Evolutionary conservation across 1,140 invertebrate species (phyloP), one percentile per base, ranked within the genome.

Genomic region (Papilio machaon): DNA sequence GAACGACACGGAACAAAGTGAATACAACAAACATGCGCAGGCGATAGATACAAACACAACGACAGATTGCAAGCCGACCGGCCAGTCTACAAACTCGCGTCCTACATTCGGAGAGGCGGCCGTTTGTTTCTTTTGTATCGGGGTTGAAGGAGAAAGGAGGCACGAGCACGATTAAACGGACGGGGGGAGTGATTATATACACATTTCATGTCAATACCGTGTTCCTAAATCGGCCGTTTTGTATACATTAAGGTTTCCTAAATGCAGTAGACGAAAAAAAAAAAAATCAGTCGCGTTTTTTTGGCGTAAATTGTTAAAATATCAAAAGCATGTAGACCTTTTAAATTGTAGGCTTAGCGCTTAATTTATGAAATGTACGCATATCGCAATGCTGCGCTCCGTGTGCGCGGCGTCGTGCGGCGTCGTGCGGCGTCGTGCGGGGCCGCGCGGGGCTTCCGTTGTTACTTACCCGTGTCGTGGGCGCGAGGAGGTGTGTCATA

Each of bases 381-480:
- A 19, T 58, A 4, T 58, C 17, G 54, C 54, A 58, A 19, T n/a
- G 5, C 2, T 58, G 54, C n/a, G 54, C 17, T 58, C 54, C 2
- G 15, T 0, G 2, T 17, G 54, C 17, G 15, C 54, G 17, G n/a
- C 4, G n/a, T 5, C 54, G 47, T 3, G 47, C 13, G 47, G 47
- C n/a, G n/a, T 2, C 46, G 46, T 10, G 15, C 54, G 17, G n/a
- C 4, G n/a, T 5, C 54, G 47, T 3, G 47, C 13, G 47, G 47
- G 46, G 46, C 46, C 10, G 46, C 46, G 46, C 1, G 10, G 60
- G 9, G 19, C 0, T 23, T 30, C 23, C 23, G 23, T 1, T 10
- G 52, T 58, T 75, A 78, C 74, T 80, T 85, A 92, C 91, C 87
- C 89, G 86, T 90, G 88, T 1, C 85, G 47, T 79, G 80, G 78